These are phyloP conservation scores for Rhinophrynus dorsalis DNA, from an alignment of 2,797 vertebrate genomes.

Conservation along the genomic window DNA sequence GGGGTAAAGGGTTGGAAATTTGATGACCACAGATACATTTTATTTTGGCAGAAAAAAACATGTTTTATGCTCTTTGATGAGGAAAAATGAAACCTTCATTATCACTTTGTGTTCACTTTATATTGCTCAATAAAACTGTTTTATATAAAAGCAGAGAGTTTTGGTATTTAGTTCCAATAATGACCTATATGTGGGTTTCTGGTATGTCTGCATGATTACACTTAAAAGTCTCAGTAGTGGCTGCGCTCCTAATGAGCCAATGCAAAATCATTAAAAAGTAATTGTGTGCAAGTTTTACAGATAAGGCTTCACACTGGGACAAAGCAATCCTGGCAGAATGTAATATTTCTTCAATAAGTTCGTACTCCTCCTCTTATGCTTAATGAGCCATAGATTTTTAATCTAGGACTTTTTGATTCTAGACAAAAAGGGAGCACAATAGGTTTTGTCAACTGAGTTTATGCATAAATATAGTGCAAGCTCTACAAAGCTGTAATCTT, in stretches of 20 bases:
- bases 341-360: slow-evolving; percentile 61
- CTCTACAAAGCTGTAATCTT: neutral
- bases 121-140: neutral
- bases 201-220: slow-evolving; percentile 64
- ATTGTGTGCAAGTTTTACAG: slow-evolving; percentile 68
- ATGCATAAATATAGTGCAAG: slow-evolving; percentile 8
- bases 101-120: neutral
- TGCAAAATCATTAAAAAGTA: slow-evolving; percentile 72
- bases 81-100: neutral
- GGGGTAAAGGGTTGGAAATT: no score
- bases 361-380: slow-evolving; percentile 66
- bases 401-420: slow-evolving; percentile 65
- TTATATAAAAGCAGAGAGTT: slow-evolving; percentile 28
- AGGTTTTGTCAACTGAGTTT: slow-evolving; percentile 33
- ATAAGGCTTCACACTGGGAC: slow-evolving; percentile 60
- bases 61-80: neutral
- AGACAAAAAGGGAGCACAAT: slow-evolving; percentile 60
- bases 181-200: slow-evolving; percentile 32
- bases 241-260: slow-evolving; percentile 70
- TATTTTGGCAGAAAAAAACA: no score
- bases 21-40: no score
- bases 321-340: slow-evolving; percentile 65
- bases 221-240: slow-evolving; percentile 63
- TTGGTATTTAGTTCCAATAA: slow-evolving; percentile 43
- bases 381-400: slow-evolving; percentile 76